Conservation (phyloP, 2,888 invertebrate genomes). For the Drosophila fungiperda region DNA sequence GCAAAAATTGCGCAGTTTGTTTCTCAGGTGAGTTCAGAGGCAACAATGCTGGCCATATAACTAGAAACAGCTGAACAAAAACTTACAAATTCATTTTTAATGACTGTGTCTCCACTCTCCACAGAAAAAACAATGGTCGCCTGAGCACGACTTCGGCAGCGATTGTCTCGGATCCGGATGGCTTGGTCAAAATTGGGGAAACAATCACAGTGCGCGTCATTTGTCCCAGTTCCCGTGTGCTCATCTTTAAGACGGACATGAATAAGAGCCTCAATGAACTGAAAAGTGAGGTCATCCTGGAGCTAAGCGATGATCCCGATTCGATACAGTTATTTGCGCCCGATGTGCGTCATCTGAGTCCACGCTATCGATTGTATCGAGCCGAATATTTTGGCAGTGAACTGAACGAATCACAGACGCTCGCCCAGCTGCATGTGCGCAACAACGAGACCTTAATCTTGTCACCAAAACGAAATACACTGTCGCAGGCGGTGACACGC, state of each 20-base stretch:
- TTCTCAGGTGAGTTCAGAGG: conserved; percentile 70
- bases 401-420: conserved; percentile 76
- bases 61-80: neutral
- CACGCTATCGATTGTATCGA: conserved; percentile 82
- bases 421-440: conserved; percentile 74
- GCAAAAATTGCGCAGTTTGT: conserved; percentile 83
- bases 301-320: conserved; percentile 82
- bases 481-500: conserved; percentile 74
- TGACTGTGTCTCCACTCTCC: neutral
- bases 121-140: conserved; percentile 68
- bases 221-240: conserved; percentile 82
- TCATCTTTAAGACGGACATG: conserved; percentile 76
- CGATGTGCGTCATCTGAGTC: conserved; percentile 79
- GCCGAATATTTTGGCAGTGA: conserved; percentile 79
- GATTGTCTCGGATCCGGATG: conserved; percentile 39
- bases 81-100: neutral
- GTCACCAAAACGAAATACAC: conserved; percentile 73
- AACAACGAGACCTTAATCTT: conserved; percentile 83
- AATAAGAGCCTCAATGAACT: conserved; percentile 80
- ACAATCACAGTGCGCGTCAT: conserved; percentile 81
- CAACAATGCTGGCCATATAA: neutral
- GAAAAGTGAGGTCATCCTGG: conserved; percentile 82
- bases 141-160: conserved; percentile 38
- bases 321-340: conserved; percentile 82
- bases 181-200: conserved; percentile 52